phyloP scores from a whole-genome alignment of 2,797 vertebrate genomes.

The Bovichtus diacanthus region DNA sequence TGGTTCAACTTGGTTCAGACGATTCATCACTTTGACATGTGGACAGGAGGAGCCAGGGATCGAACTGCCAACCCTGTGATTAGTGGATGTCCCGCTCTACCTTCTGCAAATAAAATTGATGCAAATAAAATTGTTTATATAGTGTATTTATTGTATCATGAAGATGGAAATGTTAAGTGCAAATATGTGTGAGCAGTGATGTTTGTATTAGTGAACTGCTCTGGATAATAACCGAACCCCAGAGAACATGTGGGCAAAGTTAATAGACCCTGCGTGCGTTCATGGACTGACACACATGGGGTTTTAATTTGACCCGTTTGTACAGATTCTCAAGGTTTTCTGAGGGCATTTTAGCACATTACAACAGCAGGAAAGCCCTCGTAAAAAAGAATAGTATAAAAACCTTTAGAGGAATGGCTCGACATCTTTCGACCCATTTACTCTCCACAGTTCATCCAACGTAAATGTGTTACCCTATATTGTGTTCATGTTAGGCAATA shows the following conservation, averaged over 20 bases:
- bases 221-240: slow-evolving; percentile 34
- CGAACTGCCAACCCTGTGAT: not conserved
- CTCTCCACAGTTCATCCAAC: slow-evolving; percentile 3
- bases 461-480: not conserved
- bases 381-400: slow-evolving; percentile 23
- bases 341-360: slow-evolving; percentile 30
- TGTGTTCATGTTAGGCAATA: not conserved
- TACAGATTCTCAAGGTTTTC: slow-evolving; percentile 44
- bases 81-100: not conserved
- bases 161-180: not conserved
- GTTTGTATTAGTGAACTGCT: slow-evolving; percentile 20
- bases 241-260: slow-evolving; percentile 36
- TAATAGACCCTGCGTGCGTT: slow-evolving; percentile 34
- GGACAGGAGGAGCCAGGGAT: slow-evolving; percentile 8
- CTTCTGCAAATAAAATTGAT: slow-evolving; percentile 9
- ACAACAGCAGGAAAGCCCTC: slow-evolving; percentile 40
- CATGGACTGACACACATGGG: slow-evolving; percentile 29
- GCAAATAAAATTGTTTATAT: slow-evolving; percentile 22
- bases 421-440: too few relatives aligned
- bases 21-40: not conserved
- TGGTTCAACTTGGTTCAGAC: not conserved
- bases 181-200: slow-evolving; percentile 7
- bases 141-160: slow-evolving; percentile 6
- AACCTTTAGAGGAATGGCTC: slow-evolving; percentile 40
- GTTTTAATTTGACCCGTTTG: slow-evolving; percentile 53